These are phyloP conservation scores for Motacilla alba DNA, from an alignment of 2,113 vertebrate species.

Conservation along the genomic window DNA sequence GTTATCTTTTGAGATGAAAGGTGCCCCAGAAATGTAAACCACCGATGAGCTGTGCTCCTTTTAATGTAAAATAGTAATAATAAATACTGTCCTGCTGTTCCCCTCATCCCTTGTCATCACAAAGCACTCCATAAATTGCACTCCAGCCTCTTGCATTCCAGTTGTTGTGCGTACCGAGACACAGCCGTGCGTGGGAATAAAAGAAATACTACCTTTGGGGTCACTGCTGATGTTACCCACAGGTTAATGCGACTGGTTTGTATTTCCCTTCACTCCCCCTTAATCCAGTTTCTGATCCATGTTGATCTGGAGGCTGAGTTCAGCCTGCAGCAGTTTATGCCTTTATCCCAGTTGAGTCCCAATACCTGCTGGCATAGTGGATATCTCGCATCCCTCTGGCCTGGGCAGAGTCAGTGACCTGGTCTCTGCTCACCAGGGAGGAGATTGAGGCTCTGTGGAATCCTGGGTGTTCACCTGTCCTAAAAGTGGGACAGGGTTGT, in stretches of 20 bases:
- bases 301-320: not conserved
- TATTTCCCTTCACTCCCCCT: slow-evolving; percentile 11
- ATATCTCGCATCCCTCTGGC: fast-evolving
- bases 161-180: not conserved
- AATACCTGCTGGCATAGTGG: not conserved
- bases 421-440: not conserved
- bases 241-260: not conserved
- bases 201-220: not conserved
- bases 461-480: not conserved
- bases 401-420: not conserved
- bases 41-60: not conserved
- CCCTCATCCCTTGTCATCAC: not conserved
- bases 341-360: not conserved
- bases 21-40: slow-evolving; percentile 20
- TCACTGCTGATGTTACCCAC: not conserved
- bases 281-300: not conserved
- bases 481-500: not conserved
- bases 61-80: not conserved
- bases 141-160: slow-evolving; percentile 4
- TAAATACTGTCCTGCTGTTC: not conserved
- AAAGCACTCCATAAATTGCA: slow-evolving; percentile 45
- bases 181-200: not conserved
- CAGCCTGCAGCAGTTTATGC: not conserved
- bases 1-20: slow-evolving; percentile 1
- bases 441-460: not conserved